Base-by-base conservation (phyloP, 2,113 vertebrate genomes). In the Ascaphus truei region DNA sequence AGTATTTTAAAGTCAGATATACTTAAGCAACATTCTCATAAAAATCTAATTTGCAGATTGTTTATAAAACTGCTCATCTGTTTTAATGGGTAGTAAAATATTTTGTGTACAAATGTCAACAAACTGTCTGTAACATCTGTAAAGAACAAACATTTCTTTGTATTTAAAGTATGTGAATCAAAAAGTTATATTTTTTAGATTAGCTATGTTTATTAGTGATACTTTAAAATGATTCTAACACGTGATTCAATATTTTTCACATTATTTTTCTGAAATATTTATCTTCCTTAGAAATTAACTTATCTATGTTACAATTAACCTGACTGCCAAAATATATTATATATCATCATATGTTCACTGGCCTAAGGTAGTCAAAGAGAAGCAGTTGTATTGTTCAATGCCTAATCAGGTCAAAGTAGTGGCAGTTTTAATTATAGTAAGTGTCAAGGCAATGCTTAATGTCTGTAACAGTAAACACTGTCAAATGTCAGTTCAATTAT, bases 241-340 rank as follows among this genome's bases (percentile, higher is more conserved):
- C 83, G 93, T 91, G 87, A 90, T 88, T 90, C 68, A 84, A 81
- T 89, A 81, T 63, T 26, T 80, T 67, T 85, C 26, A 48, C 51
- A 77, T 78, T 80, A 74, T 84, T 87, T 81, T 80, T 50, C 77
- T 86, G 64, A 86, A 84, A 86, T 87, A 85, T 82, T 74, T 80
- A 72, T 59, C 80, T 81, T 89, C 79, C 77, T 77, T 89, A 86
- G 79, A 81, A 86, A 86, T 82, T 79, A 78, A 83, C 86, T 87
- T 83, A 87, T 72, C 85, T 89, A 86, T 85, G 84, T 91, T 92
- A 92, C 94, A 98, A 96, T 96, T 96, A 96, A 92, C 82, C 81
- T 84, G 83, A 79, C 89, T 96, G 93, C 92, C 93, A 94, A 91
- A 90, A 91, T 80, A 85, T 89, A 93, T 94, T 93, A 91, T 86